phyloP scores from a whole-genome alignment of 1,140 invertebrate genomes.

The Idris sp. region DNA sequence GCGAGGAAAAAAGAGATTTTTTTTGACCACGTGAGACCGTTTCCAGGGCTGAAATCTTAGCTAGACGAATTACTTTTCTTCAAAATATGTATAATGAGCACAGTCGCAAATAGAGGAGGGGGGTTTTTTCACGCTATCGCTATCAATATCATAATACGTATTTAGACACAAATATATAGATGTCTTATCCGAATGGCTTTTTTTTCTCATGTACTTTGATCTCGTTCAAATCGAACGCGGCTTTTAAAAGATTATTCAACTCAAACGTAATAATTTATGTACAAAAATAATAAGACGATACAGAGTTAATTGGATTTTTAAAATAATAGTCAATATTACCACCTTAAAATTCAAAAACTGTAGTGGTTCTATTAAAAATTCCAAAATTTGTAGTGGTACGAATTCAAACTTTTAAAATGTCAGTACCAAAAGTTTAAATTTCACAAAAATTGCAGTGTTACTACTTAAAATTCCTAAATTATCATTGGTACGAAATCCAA shows the following conservation, averaged over 20 bases:
- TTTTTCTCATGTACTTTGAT: slow-evolving; percentile 41
- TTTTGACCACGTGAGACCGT: slow-evolving; percentile 9
- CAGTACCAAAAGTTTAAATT: too few species aligned
- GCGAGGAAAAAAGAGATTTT: too few species aligned
- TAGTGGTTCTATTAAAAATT: too few species aligned
- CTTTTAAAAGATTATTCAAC: slow-evolving; percentile 21
- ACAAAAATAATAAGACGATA: slow-evolving; percentile 46
- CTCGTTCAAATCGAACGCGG: slow-evolving; percentile 23
- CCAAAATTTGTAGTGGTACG: too few species aligned
- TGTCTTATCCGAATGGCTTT: slow-evolving; percentile 29
- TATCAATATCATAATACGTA: slow-evolving; percentile 53
- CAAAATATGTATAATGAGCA: slow-evolving; percentile 57
- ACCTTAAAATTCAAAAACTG: too few species aligned
- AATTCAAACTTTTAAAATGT: too few species aligned
- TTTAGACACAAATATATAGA: slow-evolving; percentile 56
- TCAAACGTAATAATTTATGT: slow-evolving; percentile 37
- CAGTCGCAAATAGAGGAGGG: slow-evolving; percentile 43
- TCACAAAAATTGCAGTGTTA: too few species aligned
- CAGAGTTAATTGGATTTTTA: too few species aligned
- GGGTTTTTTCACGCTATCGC: slow-evolving; percentile 50
- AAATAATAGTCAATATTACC: too few species aligned
- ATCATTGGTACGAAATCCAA: too few species aligned
- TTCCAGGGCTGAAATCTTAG: too few species aligned
- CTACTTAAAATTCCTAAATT: too few species aligned
- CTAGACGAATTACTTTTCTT: slow-evolving; percentile 42